These are phyloP conservation scores for Cyanoramphus novaezelandiae DNA, from an alignment of 2,113 vertebrate species.

Conservation along the genomic window DNA sequence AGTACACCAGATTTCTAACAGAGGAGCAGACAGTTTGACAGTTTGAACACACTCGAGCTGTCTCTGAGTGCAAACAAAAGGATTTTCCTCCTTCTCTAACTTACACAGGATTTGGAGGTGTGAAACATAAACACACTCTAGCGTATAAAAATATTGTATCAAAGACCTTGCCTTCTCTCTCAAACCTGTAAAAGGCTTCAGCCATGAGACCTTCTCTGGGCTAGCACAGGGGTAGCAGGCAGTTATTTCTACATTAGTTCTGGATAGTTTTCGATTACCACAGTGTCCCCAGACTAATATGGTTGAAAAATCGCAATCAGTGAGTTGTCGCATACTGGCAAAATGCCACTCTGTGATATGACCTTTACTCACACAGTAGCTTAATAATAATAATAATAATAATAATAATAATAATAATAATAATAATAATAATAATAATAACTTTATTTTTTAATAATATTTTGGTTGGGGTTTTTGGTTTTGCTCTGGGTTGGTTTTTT, in stretches of 20 bases:
- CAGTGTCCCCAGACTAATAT: constrained; percentile 75
- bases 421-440: constrained; percentile 53
- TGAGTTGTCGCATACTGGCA: constrained; percentile 71
- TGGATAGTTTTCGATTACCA: constrained; percentile 79
- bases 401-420: constrained; percentile 70
- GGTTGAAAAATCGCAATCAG: constrained; percentile 80
- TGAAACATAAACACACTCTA: not conserved
- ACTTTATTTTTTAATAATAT: constrained; percentile 56
- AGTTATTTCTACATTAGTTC: constrained; percentile 82
- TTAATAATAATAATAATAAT: constrained; percentile 55
- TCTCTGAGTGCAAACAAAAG: constrained; percentile 59
- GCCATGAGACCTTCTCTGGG: constrained; percentile 33
- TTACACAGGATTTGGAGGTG: not conserved
- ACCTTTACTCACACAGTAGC: constrained; percentile 70
- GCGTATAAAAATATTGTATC: not conserved
- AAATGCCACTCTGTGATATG: constrained; percentile 74
- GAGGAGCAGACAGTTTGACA: not conserved
- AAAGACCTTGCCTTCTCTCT: not conserved
- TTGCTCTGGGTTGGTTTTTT: not conserved
- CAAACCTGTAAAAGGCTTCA: constrained; percentile 14
- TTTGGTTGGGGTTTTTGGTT: not conserved
- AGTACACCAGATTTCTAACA: not conserved
- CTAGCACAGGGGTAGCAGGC: constrained; percentile 54
- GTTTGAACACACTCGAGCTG: constrained; percentile 1
- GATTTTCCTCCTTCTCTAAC: not conserved